A percentile compares a stretch with the other conserved stretches of the same genome.
phyloP scores from a whole-genome alignment of 1,140 invertebrate genomes.

The Oppia nitens region DNA sequence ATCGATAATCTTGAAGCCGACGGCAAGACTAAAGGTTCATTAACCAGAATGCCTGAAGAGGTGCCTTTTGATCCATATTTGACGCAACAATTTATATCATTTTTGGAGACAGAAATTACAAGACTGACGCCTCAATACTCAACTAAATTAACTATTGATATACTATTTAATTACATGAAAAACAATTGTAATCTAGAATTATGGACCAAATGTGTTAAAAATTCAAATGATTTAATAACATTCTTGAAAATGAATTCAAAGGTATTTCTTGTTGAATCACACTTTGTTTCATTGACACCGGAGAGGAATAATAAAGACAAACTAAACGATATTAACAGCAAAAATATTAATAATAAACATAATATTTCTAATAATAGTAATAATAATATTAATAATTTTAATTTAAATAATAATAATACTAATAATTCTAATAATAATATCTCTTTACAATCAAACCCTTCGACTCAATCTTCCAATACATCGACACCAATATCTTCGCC shows the following conservation, averaged over 20 bases:
- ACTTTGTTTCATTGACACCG: constrained; percentile 52
- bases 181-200: constrained; percentile 50
- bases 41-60: constrained; percentile 22
- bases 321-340: too few relatives aligned
- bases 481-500: constrained; percentile 10
- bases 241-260: constrained; percentile 78
- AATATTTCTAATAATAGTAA: constrained; percentile 1
- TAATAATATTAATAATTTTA: constrained; percentile 2
- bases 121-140: constrained; percentile 3
- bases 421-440: background rate
- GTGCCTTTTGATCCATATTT: constrained; percentile 24
- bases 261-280: constrained; percentile 71
- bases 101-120: constrained; percentile 4
- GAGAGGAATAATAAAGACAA: too few relatives aligned
- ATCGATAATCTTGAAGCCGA: constrained; percentile 53
- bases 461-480: constrained; percentile 2
- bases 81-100: constrained; percentile 19
- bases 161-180: constrained; percentile 61
- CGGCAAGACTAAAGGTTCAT: constrained; percentile 15
- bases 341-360: constrained; percentile 28
- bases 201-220: constrained; percentile 67
- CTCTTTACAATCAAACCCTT: background rate
- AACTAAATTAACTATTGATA: constrained; percentile 47
- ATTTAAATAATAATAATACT: background rate
- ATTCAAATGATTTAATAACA: constrained; percentile 59